Percentiles rank a stretch among this genome's conserved stretches.
Conservation (phyloP, 2,888 invertebrate genomes). For the Monopis laevigella region DNA sequence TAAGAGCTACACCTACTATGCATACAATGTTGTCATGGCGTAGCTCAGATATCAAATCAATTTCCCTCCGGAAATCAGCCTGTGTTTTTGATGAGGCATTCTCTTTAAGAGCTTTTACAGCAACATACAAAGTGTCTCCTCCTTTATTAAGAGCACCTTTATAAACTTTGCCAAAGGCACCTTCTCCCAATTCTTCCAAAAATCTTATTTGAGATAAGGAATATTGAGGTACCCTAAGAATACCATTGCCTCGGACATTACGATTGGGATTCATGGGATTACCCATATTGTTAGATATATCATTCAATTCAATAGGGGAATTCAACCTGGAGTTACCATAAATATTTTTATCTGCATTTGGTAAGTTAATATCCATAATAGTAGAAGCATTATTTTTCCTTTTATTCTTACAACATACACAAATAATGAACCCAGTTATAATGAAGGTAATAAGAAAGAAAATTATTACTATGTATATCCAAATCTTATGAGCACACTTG, state of each 20-base stretch:
- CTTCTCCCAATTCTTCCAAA: slow-evolving; percentile 92
- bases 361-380: slow-evolving; percentile 75
- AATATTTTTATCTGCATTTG: slow-evolving; percentile 81
- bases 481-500: slow-evolving; percentile 86
- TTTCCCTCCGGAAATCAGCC: slow-evolving; percentile 92
- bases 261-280: slow-evolving; percentile 52
- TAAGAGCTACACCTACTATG: slow-evolving; percentile 89
- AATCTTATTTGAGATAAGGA: slow-evolving; percentile 86
- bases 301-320: slow-evolving; percentile 86
- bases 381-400: slow-evolving; percentile 67
- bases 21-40: slow-evolving; percentile 96
- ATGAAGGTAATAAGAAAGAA: slow-evolving; percentile 65
- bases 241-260: slow-evolving; percentile 55
- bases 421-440: slow-evolving; percentile 52
- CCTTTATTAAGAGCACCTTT: slow-evolving; percentile 87
- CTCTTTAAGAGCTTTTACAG: slow-evolving; percentile 94
- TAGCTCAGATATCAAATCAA: slow-evolving; percentile 92
- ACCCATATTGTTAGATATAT: slow-evolving; percentile 69
- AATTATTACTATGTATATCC: slow-evolving; percentile 80
- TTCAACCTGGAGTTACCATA: slow-evolving; percentile 81
- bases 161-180: slow-evolving; percentile 97
- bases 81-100: slow-evolving; percentile 92
- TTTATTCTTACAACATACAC: slow-evolving; percentile 71
- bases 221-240: slow-evolving; percentile 82
- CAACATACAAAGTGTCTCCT: slow-evolving; percentile 80